phyloP scores from a whole-genome alignment of 2,888 invertebrate genomes.

The Stenodera caucasica region DNA sequence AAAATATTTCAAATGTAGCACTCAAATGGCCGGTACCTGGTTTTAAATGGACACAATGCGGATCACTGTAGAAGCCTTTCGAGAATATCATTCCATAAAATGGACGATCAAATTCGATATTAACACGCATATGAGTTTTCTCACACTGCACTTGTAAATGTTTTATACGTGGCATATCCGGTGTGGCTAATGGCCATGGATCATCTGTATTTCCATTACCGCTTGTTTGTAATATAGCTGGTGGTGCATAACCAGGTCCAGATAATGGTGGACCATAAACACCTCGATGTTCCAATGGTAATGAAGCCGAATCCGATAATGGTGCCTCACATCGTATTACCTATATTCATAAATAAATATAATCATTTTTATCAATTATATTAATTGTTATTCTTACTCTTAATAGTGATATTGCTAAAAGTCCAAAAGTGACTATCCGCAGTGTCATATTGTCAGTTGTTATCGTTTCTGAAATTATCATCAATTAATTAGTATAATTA shows the following conservation, averaged over 20 bases:
- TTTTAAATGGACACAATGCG: conserved; percentile 88
- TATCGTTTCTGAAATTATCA: conserved; percentile 46
- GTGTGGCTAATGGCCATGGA: conserved; percentile 85
- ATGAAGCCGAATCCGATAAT: conserved; percentile 74
- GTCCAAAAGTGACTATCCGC: conserved; percentile 39
- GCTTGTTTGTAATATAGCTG: conserved; percentile 50
- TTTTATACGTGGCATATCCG: conserved; percentile 92
- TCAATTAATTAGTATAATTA: too few species aligned
- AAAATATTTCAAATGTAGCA: conserved; percentile 90
- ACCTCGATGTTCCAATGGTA: conserved; percentile 79
- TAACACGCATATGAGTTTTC: conserved; percentile 93
- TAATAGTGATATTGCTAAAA: conserved; percentile 43
- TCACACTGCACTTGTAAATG: conserved; percentile 93
- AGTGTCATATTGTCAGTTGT: conserved; percentile 47
- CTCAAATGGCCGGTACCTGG: conserved; percentile 89
- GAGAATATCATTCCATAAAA: conserved; percentile 97
- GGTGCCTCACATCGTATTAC: conserved; percentile 78
- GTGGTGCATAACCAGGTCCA: conserved; percentile 54
- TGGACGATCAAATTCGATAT: conserved; percentile 92
- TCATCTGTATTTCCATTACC: conserved; percentile 67
- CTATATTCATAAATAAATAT: conserved; percentile 58
- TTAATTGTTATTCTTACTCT: conserved; percentile 45
- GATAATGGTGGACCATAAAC: conserved; percentile 70
- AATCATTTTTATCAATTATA: neutral
- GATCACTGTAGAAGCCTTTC: conserved; percentile 89